phyloP scores from a whole-genome alignment of 2,113 vertebrate species.

The Harpagus bidentatus region DNA sequence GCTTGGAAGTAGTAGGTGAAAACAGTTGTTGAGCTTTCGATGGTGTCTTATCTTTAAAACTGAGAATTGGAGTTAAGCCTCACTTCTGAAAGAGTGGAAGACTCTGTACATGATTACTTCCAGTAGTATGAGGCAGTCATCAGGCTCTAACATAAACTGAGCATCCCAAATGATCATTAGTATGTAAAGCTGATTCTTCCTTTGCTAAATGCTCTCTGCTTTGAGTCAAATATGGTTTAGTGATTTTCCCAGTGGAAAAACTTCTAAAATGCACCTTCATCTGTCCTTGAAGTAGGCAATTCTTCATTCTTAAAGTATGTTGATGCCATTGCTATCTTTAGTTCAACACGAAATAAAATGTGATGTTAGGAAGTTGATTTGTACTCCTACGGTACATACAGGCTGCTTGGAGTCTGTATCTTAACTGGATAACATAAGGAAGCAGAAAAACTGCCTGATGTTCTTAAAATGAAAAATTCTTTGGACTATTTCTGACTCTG shows the following conservation, averaged over 20 bases:
- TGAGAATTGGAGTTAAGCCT: background rate
- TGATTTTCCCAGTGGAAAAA: background rate
- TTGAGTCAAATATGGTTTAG: background rate
- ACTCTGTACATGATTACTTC: fast-evolving
- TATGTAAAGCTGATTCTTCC: background rate
- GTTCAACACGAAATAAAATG: background rate
- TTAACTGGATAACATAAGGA: background rate
- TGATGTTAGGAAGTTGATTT: background rate
- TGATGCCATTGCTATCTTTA: background rate
- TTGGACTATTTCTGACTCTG: background rate
- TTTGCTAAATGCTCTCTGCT: background rate
- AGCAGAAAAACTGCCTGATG: background rate
- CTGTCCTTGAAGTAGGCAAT: background rate
- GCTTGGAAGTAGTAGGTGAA: background rate
- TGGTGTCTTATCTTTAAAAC: background rate
- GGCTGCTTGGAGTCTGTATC: background rate
- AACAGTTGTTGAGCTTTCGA: background rate
- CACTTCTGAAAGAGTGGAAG: background rate
- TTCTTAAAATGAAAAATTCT: background rate
- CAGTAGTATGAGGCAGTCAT: background rate
- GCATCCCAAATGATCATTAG: background rate
- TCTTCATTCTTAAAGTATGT: background rate
- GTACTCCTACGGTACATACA: background rate
- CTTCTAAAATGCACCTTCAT: background rate
- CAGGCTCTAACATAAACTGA: background rate